Percentiles rank a stretch among this genome's conserved stretches.
phyloP scores from a whole-genome alignment of 2,113 vertebrate genomes.

The Pseudopipra pipra region DNA sequence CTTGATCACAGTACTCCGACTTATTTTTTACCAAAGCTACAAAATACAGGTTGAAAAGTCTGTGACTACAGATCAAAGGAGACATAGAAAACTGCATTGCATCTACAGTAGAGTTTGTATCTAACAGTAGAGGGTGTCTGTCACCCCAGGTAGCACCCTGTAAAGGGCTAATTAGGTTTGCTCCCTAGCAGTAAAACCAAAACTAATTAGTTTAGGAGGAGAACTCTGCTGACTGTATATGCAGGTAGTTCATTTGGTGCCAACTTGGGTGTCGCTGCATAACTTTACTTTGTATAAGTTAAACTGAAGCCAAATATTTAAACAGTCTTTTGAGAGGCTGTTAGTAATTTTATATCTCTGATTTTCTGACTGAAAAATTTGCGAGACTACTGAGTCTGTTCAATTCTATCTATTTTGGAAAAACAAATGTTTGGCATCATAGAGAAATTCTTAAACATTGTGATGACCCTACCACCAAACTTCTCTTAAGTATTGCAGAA shows the following conservation, averaged over 20 bases:
- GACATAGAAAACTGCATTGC: not conserved
- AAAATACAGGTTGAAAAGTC: not conserved
- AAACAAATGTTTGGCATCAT: not conserved
- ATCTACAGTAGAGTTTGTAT: not conserved
- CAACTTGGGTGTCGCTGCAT: not conserved
- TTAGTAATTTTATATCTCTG: not conserved
- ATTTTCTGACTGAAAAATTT: not conserved
- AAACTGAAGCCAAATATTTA: not conserved
- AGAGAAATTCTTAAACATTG: not conserved
- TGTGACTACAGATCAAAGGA: not conserved
- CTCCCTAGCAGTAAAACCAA: not conserved
- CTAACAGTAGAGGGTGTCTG: rapidly evolving
- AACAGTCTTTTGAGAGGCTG: not conserved
- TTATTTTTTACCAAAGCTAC: not conserved
- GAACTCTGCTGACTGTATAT: not conserved
- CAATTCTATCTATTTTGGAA: not conserved
- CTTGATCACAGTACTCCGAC: not conserved
- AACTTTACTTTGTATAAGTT: not conserved
- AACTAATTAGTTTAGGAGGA: not conserved
- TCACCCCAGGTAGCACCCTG: not conserved
- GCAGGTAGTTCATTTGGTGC: not conserved
- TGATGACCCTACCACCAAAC: not conserved
- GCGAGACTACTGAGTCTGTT: not conserved
- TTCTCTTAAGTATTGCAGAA: not conserved
- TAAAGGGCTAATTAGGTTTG: not conserved